These are phyloP conservation scores for Melanotaenia duboulayi DNA, from an alignment of 2,113 vertebrate genomes.

Conservation along the genomic window DNA sequence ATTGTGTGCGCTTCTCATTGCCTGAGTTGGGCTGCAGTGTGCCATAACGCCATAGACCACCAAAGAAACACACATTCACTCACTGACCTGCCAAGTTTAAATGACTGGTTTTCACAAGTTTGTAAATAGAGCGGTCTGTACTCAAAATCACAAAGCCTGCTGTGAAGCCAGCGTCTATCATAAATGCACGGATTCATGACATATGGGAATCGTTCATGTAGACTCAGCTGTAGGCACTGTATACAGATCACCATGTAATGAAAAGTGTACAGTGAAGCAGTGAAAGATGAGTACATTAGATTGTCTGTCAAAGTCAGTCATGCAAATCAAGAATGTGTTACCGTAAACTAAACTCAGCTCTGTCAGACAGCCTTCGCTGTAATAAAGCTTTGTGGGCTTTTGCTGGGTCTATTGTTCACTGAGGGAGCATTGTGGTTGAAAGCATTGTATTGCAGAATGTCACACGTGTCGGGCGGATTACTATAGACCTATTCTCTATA, in stretches of 20 bases:
- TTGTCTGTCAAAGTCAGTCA: slow-evolving; percentile 36
- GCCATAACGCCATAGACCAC: slow-evolving; percentile 50
- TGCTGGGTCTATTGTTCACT: slow-evolving; percentile 52
- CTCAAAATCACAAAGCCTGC: slow-evolving; percentile 36
- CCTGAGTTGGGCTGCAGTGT: slow-evolving; percentile 34
- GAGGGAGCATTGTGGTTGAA: slow-evolving; percentile 27
- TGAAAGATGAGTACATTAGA: slow-evolving; percentile 20
- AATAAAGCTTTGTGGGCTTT: slow-evolving; percentile 37
- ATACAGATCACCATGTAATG: slow-evolving; percentile 18
- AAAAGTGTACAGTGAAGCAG: slow-evolving; percentile 1
- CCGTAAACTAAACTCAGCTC: slow-evolving; percentile 14
- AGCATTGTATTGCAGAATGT: slow-evolving; percentile 51
- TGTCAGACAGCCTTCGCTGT: slow-evolving; percentile 38
- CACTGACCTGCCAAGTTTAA: slow-evolving; percentile 40
- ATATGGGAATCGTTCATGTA: slow-evolving; percentile 36
- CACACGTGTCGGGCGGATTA: slow-evolving; percentile 54
- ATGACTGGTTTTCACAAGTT: slow-evolving; percentile 48
- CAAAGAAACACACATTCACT: slow-evolving; percentile 30
- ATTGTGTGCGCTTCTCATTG: slow-evolving; percentile 8
- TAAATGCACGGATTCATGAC: slow-evolving; percentile 56
- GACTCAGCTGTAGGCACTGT: background rate
- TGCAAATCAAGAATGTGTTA: slow-evolving; percentile 42
- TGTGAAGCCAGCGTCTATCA: slow-evolving; percentile 30
- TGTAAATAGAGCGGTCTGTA: slow-evolving; percentile 49
- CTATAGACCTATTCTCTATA: slow-evolving; percentile 14